Evolutionary conservation across 2,113 vertebrate species (phyloP).

Genomic region (Melanocharis versteri): DNA sequence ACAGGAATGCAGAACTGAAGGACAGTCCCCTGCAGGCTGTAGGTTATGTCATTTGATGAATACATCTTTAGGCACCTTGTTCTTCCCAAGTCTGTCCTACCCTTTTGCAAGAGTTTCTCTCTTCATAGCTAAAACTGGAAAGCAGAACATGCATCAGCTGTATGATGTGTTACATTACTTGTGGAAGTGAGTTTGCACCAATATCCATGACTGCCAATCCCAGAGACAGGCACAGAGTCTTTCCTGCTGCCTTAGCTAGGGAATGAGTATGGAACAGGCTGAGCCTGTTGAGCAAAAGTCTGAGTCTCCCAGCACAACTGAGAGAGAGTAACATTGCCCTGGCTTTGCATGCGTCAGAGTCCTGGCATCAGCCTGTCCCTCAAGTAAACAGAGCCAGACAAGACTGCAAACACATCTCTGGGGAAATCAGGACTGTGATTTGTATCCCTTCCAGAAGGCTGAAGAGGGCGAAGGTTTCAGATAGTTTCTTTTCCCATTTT

Average conservation of each 20-base stretch:
- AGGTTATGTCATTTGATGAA: background rate
- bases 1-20: background rate
- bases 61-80: background rate
- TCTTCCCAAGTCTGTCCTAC: background rate
- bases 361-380: background rate
- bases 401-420: background rate
- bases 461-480: background rate
- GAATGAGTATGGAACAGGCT: background rate
- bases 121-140: background rate
- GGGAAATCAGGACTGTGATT: background rate
- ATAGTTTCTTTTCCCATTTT: background rate
- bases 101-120: background rate
- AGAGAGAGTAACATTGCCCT: background rate
- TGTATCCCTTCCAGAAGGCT: background rate
- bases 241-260: background rate
- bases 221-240: background rate
- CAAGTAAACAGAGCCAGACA: background rate
- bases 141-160: background rate
- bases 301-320: background rate
- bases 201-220: background rate
- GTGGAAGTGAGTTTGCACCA: background rate
- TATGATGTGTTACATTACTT: background rate
- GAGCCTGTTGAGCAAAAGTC: background rate
- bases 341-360: background rate
- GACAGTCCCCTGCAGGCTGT: background rate